phyloP scores from a whole-genome alignment of 2,113 vertebrate species.

The Hyaena hyaena region DNA sequence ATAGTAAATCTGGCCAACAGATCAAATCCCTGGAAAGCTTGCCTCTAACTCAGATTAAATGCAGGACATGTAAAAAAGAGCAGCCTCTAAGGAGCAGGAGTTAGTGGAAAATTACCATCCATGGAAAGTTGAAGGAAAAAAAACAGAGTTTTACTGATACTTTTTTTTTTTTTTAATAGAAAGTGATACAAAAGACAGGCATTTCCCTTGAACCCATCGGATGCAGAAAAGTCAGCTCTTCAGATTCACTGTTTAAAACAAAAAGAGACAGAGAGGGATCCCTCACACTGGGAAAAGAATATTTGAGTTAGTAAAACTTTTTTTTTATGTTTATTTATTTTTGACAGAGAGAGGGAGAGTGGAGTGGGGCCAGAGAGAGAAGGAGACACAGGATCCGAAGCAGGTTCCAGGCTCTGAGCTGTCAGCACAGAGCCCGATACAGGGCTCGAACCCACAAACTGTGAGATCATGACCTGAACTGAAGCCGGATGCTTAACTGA shows the following conservation, averaged over 20 bases:
- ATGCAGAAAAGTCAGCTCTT: neutral
- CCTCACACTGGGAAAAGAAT: neutral
- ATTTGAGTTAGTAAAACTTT: neutral
- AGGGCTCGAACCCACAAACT: too few species aligned
- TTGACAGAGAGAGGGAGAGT: too few species aligned
- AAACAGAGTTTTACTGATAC: neutral
- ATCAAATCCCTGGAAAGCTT: neutral
- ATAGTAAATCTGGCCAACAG: constrained; percentile 45
- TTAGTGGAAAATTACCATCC: constrained; percentile 2
- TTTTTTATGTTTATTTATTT: neutral
- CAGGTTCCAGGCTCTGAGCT: too few species aligned
- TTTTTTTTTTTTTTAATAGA: neutral
- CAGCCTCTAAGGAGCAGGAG: neutral
- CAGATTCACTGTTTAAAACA: neutral
- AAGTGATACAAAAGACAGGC: constrained; percentile 42
- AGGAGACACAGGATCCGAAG: too few species aligned
- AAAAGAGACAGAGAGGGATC: neutral
- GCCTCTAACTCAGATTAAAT: neutral
- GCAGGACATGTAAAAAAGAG: neutral
- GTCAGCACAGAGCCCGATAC: too few species aligned
- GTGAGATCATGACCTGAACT: too few species aligned
- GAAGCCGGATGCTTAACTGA: too few species aligned
- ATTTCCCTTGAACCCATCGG: neutral
- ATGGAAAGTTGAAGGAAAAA: constrained; percentile 33
- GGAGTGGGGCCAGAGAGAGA: too few species aligned